Evolutionary conservation across 2,797 vertebrate genomes (phyloP), one percentile per base, ranked within the genome.

Genomic region (Trichosurus vulpecula): DNA sequence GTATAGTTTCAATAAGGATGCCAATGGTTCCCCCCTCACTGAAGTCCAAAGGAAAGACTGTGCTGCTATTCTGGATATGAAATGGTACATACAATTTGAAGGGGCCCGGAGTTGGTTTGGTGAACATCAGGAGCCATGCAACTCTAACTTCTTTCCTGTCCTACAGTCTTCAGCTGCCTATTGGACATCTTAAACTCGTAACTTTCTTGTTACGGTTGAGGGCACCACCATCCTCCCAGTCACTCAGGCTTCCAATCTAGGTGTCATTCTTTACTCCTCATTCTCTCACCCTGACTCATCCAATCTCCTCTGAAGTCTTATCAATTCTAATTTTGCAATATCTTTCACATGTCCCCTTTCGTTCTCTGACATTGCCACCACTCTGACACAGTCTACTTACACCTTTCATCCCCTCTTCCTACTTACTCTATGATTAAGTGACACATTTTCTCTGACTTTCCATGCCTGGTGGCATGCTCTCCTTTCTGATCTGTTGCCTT

Each of bases 41-140:
- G 99, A 99, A 96, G 96, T 99, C 41, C 99, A 99, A 94, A 99
- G 99, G 90, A 98, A 99, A 4, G 99, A 99, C 95, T 99, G 99
- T 0, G 96, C 99, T 0, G 99, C 99, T 41, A 98, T 99, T 97
- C 98, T 99, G 96, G 99, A 99, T 98, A 97, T 99, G 97, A 99
- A 99, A 98, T 99, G 99, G 99, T 99, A 98, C 97, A 0, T 51
- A 27, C 41, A 14, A 16, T 52, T 91, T 30, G 89, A 0, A 41
- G 19, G 89, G 52, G 9, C 0, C 16, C 11, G 4, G 1, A 4
- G 30, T 11, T 4, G 55, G n/a, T 52, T 31, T 91, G 91, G n/a
- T 6, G 2, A 53, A 51, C 0, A 0, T 31, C 1, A 0, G 0
- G 90, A 54, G 29, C 53, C 52, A 12, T 1, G 25, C 25, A 29